Evolutionary conservation across 2,888 invertebrate genomes (phyloP), one percentile per base, ranked within the genome.

Genomic region (Sisyra terminalis): DNA sequence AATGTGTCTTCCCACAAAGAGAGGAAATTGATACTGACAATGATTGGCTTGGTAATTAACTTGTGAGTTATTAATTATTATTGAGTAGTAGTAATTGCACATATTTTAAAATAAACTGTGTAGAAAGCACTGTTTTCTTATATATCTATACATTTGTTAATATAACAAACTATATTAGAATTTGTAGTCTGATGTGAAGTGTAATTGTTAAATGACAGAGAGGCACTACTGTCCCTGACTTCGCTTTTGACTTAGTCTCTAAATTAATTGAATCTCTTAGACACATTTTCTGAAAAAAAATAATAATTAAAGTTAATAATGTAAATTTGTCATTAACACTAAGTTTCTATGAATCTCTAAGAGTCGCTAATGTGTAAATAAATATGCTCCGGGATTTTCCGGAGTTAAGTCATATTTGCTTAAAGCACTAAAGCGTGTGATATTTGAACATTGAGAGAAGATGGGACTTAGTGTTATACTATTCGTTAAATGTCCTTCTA

Each of bases 1-100:
- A 83, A 83, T 83, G 81, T 83, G 82, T 75, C 75, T 75, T 74
- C 72, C 73, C 70, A 78, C 78, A 75, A 71, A 67, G 67, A 70
- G 62, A 67, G 66, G 60, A 57, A 55, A 43, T 29, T 43, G 10
- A 16, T 30, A 30, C 11, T 29, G 13, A 40, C 16, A 36, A 57
- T 57, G 57, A 55, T 52, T 51, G 45, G 46, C 46, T 44, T 43
- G 30, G 36, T 18, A 14, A 42, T 34, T 42, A 29, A 42, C 24
- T 18, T 38, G 17, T 38, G 13, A 30, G 24, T 42, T 35, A 42
- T 42, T 18, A 40, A 18, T 17, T 16, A 40, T 40, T 42, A 11
- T 24, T 34, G 24, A 35, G 36, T 42, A 42, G 34, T 42, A 16
- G 9, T 42, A 35, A 34, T 42, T 42, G 37, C 37, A 29, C 42